Conservation (phyloP, 2,797 vertebrate genomes). For the Centropyge bicolor region DNA sequence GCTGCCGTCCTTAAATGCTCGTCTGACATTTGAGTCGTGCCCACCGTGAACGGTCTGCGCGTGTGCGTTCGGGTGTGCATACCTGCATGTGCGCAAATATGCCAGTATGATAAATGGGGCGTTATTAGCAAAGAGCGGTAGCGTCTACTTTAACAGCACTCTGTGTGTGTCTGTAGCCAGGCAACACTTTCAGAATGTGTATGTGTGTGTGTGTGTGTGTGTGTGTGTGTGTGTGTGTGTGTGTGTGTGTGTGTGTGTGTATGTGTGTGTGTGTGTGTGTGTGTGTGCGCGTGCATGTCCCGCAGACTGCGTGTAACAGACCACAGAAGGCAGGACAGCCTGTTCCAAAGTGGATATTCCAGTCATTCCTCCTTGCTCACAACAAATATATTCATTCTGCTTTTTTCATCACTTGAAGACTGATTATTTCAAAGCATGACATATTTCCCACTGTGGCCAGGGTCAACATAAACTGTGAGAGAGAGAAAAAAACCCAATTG, state of each 20-base stretch:
- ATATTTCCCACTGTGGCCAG: neutral
- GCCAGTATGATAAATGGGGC: constrained; percentile 54
- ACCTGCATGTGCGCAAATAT: constrained; percentile 25
- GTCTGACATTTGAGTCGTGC: constrained; percentile 53
- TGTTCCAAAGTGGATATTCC: constrained; percentile 59
- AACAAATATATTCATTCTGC: constrained; percentile 26
- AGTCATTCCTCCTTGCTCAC: constrained; percentile 27
- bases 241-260: constrained; percentile 43
- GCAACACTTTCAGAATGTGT: constrained; percentile 72
- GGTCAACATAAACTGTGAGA: neutral
- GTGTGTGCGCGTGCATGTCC: constrained; percentile 51
- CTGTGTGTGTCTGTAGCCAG: constrained; percentile 81
- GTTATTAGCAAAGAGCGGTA: constrained; percentile 56
- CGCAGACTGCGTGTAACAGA: constrained; percentile 72
- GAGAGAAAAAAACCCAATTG: too few species aligned
- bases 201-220: constrained; percentile 51
- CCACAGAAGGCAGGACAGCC: constrained; percentile 75
- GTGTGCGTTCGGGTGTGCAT: neutral
- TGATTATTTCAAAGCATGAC: constrained; percentile 21
- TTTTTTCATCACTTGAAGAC: constrained; percentile 29
- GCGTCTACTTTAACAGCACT: constrained; percentile 58
- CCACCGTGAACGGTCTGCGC: constrained; percentile 1
- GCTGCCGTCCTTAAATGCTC: constrained; percentile 37
- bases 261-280: constrained; percentile 57
- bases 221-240: constrained; percentile 48